Conservation (phyloP, 2,888 invertebrate species). For the Beris morrisii region DNA sequence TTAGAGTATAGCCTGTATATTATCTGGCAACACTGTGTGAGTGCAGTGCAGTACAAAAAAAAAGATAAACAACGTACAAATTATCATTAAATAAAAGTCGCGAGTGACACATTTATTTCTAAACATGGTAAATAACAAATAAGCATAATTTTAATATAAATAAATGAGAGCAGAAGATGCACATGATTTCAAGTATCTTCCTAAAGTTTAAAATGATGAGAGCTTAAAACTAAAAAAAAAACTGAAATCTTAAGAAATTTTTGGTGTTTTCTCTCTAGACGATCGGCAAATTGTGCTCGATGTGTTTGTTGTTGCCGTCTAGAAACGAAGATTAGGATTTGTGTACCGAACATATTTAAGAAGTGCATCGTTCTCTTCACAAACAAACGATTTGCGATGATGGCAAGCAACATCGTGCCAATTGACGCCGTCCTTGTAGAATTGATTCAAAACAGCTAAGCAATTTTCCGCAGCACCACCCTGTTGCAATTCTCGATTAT, state of each 20-base stretch:
- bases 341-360: conserved; percentile 81
- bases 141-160: too few relatives aligned
- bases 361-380: conserved; percentile 86
- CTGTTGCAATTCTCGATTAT: conserved; percentile 79
- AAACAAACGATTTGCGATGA: conserved; percentile 84
- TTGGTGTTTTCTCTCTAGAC: conserved; percentile 18
- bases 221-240: conserved; percentile 10
- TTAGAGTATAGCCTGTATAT: too few relatives aligned
- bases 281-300: neutral
- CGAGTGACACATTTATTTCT: too few relatives aligned
- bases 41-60: too few relatives aligned
- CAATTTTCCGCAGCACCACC: conserved; percentile 85
- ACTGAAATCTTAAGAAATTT: conserved; percentile 15
- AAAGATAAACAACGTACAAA: too few relatives aligned
- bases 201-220: too few relatives aligned
- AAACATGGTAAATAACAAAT: too few relatives aligned
- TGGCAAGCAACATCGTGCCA: conserved; percentile 93
- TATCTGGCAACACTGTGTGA: too few relatives aligned
- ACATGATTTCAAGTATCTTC: too few relatives aligned
- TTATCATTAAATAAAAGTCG: too few relatives aligned
- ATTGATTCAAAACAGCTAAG: conserved; percentile 81
- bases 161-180: too few relatives aligned
- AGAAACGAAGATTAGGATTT: conserved; percentile 76
- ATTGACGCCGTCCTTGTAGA: conserved; percentile 87
- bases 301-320: conserved; percentile 44